Evolutionary conservation across 1,140 invertebrate genomes (phyloP), one percentile per base, ranked within the genome.

Genomic region (Nephotettix cincticeps): DNA sequence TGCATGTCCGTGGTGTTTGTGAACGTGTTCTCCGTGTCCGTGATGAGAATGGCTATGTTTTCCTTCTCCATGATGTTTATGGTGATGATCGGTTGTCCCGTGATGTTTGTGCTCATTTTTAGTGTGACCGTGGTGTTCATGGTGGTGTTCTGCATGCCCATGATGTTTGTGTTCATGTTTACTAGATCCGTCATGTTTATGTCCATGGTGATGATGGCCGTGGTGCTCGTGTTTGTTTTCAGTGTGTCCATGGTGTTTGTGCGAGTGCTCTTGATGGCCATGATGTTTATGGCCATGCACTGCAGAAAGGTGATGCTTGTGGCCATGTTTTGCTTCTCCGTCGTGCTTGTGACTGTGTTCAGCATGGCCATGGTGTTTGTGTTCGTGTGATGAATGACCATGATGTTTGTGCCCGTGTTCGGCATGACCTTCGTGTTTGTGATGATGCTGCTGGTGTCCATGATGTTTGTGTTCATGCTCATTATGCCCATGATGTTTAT

Each of bases 171-270:
- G 63, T 23, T 36, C 36, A 36, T 65, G 63, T 11, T 36, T 27
- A 40, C 4, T 25, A 11, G 19, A 14, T n/a, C 63, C 63, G 11
- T 65, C 1, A 43, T 70, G 69, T 32, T 70, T 61, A 28, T 70
- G 69, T 1, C 23, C 30, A 27, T 70, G 69, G 6, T 70, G 29
- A 11, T 47, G 47, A 40, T 64, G 54, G 19, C 69, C 69, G 30
- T 61, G 56, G 30, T 70, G 69, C 32, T 70, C 40, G 36, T 70
- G 69, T 4, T 36, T 21, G 28, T 70, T 56, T n/a, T 32, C 69
- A 43, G 30, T 21, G 9, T 70, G 54, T 21, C 54, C 69, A 1
- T 14, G 3, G 27, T 70, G 69, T 1, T 70, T 36, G 32, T 70
- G 69, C 9, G 23, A n/a, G 21, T 70, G 69, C 28, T 70, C 69